Percentiles rank a stretch among this genome's conserved stretches.
Conservation (phyloP, 1,140 invertebrate genomes). For the Schlechtendalia chinensis region DNA sequence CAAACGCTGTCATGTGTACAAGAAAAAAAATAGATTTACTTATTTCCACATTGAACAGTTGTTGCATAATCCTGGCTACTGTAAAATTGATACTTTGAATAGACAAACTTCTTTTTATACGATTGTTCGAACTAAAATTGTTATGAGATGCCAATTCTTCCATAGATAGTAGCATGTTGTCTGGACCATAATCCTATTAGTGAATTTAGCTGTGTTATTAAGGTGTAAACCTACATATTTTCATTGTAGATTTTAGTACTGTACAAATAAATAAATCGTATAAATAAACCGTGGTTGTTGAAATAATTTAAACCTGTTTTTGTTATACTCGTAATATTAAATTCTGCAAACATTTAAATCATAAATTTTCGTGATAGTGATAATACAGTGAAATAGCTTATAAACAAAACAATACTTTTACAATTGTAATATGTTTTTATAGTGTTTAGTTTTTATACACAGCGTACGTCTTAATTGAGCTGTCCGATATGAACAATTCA, state of each 20-base stretch:
- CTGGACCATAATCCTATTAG: constrained; percentile 19
- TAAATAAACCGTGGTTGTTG: too few species aligned
- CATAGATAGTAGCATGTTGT: constrained; percentile 21
- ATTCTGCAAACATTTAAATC: too few species aligned
- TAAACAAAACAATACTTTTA: not conserved
- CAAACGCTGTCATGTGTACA: too few species aligned
- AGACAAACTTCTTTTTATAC: constrained; percentile 28
- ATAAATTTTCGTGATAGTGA: too few species aligned
- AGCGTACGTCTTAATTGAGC: not conserved
- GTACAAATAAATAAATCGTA: not conserved
- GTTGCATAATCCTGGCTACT: not conserved
- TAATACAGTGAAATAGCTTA: not conserved
- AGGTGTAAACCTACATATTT: too few species aligned
- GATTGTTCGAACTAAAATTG: constrained; percentile 46
- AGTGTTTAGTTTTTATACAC: not conserved
- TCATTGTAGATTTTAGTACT: not conserved
- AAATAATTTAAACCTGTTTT: too few species aligned
- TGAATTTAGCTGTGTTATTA: not conserved
- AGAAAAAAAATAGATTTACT: not conserved
- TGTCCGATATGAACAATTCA: not conserved
- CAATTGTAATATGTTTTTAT: not conserved
- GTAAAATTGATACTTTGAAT: not conserved
- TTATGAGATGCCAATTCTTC: constrained; percentile 2
- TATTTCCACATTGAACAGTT: not conserved
- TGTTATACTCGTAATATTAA: too few species aligned